Percentiles rank a stretch among this genome's conserved stretches.
Conservation (phyloP, 2,797 vertebrate species). For the Centroberyx gerrardi region DNA sequence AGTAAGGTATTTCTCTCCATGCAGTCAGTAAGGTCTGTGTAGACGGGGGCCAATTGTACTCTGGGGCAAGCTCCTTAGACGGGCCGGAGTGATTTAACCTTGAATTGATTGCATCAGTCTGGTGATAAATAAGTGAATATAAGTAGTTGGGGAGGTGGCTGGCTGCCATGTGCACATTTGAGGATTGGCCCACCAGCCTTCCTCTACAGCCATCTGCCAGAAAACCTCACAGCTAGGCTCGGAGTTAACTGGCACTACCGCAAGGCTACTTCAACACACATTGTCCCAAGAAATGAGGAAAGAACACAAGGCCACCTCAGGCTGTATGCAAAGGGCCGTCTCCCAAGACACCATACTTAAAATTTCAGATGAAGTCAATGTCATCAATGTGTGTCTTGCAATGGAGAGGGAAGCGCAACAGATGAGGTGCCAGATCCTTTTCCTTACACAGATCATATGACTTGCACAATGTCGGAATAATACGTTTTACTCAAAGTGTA, state of each 20-base stretch:
- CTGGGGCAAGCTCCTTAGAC: slow-evolving; percentile 16
- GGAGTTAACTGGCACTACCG: slow-evolving; percentile 12
- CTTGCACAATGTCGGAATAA: no score
- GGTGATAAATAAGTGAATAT: slow-evolving; percentile 33
- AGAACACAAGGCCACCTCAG: slow-evolving; percentile 2
- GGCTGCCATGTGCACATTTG: slow-evolving; percentile 64
- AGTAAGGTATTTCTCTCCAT: neutral
- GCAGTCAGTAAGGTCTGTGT: neutral
- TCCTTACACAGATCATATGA: no score
- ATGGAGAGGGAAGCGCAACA: no score
- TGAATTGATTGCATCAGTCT: slow-evolving; percentile 51
- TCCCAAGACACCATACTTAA: slow-evolving; percentile 20
- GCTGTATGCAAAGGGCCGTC: slow-evolving; percentile 35
- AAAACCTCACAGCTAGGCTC: slow-evolving; percentile 35
- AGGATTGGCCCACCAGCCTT: slow-evolving; percentile 45
- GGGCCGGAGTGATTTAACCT: slow-evolving; percentile 48
- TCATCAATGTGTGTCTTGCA: no score
- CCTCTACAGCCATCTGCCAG: slow-evolving; percentile 33
- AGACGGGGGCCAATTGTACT: slow-evolving; percentile 2
- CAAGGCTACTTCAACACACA: neutral
- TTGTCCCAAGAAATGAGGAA: neutral
- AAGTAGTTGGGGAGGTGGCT: slow-evolving; percentile 40
- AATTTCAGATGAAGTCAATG: slow-evolving; percentile 23
- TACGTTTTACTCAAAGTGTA: no score
- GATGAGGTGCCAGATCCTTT: no score